Evolutionary conservation across 2,888 invertebrate species (phyloP), one percentile per base, ranked within the genome.

Genomic region (Isoperla grammatica): DNA sequence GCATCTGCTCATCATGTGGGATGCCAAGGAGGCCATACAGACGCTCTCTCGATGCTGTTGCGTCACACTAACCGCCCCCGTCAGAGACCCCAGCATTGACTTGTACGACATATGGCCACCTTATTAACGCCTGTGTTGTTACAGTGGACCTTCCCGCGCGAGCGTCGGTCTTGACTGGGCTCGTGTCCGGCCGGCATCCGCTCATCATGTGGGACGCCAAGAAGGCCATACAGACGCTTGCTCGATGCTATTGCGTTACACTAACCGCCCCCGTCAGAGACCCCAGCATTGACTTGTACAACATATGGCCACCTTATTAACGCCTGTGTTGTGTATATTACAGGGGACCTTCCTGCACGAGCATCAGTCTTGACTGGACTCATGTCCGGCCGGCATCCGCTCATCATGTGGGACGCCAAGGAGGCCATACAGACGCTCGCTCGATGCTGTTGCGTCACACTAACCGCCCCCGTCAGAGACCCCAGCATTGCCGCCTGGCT

Each of bases 351-450:
- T 8, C 29, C 29, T 29, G 4, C 8, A 29, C 8, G 29, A 6
- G 29, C 29, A 29, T 29, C 29, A 4, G 8, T 29, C 29, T 29
- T 29, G 29, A 29, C 4, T 29, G 5, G 8, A 8, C 29, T 29
- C 4, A 29, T 29, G 29, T 6, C 29, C 4, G 29, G 29, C 29
- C 29, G 8, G 29, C 29, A 8, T 9, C 23, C 23, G 17, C 13
- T 50, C 12, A 50, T 50, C 35, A 50, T 50, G 4, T 50, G 50
- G 50, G 11, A 50, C 15, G 50, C 50, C 9, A 50, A 50, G 35
- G 50, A 50, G 20, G 35, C 23, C 20, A 6, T 50, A 13, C 35
- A 15, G 5, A 9, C 8, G 8, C n/a, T 50, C 9, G 20, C 23
- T 29, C 11, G 11, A 17, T 50, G 50, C 35, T 22, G 23, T 3